Evolutionary conservation across 2,888 invertebrate species (phyloP).

Genomic region (Mythimna albipuncta): DNA sequence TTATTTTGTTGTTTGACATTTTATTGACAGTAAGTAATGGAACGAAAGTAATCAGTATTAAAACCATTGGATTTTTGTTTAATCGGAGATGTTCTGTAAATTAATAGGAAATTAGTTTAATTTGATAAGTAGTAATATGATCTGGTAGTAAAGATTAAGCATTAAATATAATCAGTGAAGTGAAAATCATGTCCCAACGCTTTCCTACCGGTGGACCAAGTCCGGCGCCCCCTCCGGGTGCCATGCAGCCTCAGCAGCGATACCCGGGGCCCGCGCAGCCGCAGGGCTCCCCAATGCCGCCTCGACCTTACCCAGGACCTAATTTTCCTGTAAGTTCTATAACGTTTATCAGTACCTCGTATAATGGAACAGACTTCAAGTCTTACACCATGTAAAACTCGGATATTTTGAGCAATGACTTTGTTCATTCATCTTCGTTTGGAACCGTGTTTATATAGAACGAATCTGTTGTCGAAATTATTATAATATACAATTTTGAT

Average conservation of each 20-base stretch:
- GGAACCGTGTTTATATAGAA: neutral
- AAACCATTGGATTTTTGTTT: neutral
- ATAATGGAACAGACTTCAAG: neutral
- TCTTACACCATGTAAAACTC: neutral
- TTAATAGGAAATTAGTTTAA: neutral
- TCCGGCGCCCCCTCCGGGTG: conserved; percentile 86
- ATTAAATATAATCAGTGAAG: conserved; percentile 41
- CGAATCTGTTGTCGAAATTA: neutral
- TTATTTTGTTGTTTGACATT: conserved; percentile 17
- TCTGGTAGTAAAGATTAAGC: conserved; percentile 32
- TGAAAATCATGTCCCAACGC: conserved; percentile 80
- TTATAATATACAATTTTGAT: neutral
- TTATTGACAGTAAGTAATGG: neutral
- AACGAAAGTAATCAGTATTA: neutral
- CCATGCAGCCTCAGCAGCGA: conserved; percentile 84
- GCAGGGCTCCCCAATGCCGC: conserved; percentile 92
- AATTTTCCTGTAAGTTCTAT: conserved; percentile 93
- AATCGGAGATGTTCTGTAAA: neutral
- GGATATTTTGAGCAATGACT: neutral
- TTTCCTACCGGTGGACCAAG: conserved; percentile 80
- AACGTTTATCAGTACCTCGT: neutral
- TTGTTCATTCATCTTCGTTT: neutral
- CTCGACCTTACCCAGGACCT: conserved; percentile 93
- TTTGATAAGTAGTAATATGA: conserved; percentile 38
- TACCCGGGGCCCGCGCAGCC: conserved; percentile 89